These are phyloP conservation scores for Calosoma granatense DNA, from an alignment of 1,140 invertebrate genomes.

Conservation along the genomic window DNA sequence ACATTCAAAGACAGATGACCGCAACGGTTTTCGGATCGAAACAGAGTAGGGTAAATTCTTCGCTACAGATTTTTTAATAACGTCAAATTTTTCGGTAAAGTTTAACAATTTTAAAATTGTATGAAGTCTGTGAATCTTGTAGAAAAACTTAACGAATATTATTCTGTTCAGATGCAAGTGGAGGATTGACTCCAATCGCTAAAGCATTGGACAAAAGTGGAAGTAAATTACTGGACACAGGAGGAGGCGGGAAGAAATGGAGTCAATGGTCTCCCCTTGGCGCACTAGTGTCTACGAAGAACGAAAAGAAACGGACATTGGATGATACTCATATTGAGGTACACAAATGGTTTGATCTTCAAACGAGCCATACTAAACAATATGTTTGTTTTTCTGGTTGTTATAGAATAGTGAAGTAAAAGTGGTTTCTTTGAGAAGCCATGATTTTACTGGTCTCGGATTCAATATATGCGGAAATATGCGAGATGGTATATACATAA, in stretches of 20 bases:
- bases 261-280: slow-evolving; percentile 43
- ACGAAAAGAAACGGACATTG: slow-evolving; percentile 44
- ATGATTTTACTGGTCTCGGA: slow-evolving; percentile 85
- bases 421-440: slow-evolving; percentile 64
- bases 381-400: slow-evolving; percentile 13
- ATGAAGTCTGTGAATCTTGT: too few species aligned
- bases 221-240: slow-evolving; percentile 14
- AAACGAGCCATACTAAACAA: not conserved
- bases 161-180: slow-evolving; percentile 22
- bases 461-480: slow-evolving; percentile 83
- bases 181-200: slow-evolving; percentile 17
- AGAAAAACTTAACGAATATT: not conserved
- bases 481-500: slow-evolving; percentile 79
- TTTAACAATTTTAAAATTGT: too few species aligned
- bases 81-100: too few species aligned
- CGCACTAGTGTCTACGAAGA: slow-evolving; percentile 33
- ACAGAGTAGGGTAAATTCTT: too few species aligned
- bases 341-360: slow-evolving; percentile 24
- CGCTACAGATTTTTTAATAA: too few species aligned
- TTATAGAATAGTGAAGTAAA: slow-evolving; percentile 37
- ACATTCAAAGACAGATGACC: too few species aligned
- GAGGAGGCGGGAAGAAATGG: slow-evolving; percentile 32
- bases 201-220: slow-evolving; percentile 20
- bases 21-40: too few species aligned
- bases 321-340: slow-evolving; percentile 60